Evolutionary conservation across 2,888 invertebrate genomes (phyloP), one percentile per base, ranked within the genome.

Genomic region (Leptinotarsa juncta): DNA sequence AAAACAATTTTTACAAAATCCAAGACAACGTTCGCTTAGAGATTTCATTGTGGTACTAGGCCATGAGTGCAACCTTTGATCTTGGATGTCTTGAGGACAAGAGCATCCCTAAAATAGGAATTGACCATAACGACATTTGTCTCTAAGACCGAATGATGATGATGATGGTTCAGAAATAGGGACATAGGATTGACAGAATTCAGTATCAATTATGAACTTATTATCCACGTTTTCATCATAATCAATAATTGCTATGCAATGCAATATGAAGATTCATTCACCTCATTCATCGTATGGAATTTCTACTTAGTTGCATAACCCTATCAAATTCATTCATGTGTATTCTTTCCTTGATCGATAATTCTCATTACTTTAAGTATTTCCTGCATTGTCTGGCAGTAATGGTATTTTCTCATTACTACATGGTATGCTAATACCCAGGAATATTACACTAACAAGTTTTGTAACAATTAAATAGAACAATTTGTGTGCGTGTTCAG

Each of bases 271-370:
- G 57, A 57, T 23, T 57, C 57, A 23, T 57, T 57, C 57, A 57
- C 57, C 23, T 20, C 20, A 57, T 57, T 57, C 57, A 57, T 20
- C 23, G 16, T 57, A 57, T 57, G 20, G 23, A 57, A 23, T 57
- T 14, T 14, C 10, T 23, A 12, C 15, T 10, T 14, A 7, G 20
- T 57, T 57, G 23, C 26, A 57, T 57, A 57, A 57, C 23, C 12
- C 57, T 23, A 15, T 57, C 57, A 57, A 57, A 57, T 26, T 26
- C 57, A 57, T 57, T 57, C 23, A 57, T 15, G 57, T 57, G 57
- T 23, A 57, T 20, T 57, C 20, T 23, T 57, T 57, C 57, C 57
- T 57, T 15, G 57, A 23, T 57, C 14, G 57, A 57, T 57, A 23
- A 4, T 23, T 26, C 57, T 23, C 57, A 57, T 57, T 57, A 57